Conservation (phyloP, 2,113 vertebrate species). For the Tyrannus savana region DNA sequence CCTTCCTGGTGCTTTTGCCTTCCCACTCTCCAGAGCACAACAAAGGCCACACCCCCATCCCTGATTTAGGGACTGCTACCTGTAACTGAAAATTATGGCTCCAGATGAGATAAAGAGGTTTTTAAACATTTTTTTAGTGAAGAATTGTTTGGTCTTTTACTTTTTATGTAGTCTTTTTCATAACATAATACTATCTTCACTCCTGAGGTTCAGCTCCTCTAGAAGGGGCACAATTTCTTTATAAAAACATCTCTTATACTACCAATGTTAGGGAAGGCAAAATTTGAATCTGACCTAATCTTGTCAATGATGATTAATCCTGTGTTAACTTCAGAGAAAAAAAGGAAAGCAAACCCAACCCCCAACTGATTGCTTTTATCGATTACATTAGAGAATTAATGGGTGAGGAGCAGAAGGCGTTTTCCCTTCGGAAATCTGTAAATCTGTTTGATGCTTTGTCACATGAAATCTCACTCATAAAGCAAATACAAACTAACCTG, state of each 20-base stretch:
- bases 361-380: conserved; percentile 51
- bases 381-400: conserved; percentile 36
- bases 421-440: conserved; percentile 19
- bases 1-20: not conserved
- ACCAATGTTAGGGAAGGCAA: not conserved
- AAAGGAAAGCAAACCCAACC: not conserved
- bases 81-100: not conserved
- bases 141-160: not conserved
- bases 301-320: conserved; percentile 58
- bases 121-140: not conserved
- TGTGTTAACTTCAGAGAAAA: not conserved
- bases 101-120: not conserved
- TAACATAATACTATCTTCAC: not conserved
- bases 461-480: not conserved
- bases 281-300: conserved; percentile 48
- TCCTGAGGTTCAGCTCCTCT: not conserved
- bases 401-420: not conserved
- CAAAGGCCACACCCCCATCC: not conserved
- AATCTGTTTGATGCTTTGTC: not conserved
- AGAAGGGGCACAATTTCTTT: not conserved
- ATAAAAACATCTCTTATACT: not conserved
- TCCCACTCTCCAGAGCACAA: not conserved
- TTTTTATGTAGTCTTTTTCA: rapidly evolving
- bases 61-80: not conserved
- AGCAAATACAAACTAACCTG: not conserved